Percentiles rank a stretch among this genome's conserved stretches.
Evolutionary conservation across 2,888 invertebrate genomes (phyloP).

Genomic region (Strigamia maritima): DNA sequence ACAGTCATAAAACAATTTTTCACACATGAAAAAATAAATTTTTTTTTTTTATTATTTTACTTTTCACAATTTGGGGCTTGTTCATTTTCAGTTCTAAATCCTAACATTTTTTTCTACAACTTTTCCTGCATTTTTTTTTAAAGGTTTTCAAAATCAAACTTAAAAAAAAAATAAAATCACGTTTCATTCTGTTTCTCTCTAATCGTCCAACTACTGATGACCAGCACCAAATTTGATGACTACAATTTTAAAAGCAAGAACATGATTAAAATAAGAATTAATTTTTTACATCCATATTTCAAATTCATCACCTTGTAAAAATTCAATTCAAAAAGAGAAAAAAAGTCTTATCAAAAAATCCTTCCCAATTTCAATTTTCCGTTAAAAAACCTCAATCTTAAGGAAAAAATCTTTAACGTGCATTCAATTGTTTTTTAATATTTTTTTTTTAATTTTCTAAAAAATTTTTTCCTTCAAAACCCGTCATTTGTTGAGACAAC

Average conservation of each 20-base stretch:
- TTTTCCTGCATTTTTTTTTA: background rate
- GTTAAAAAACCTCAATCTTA: background rate
- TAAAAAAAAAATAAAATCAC: background rate
- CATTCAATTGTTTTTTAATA: background rate
- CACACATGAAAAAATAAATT: background rate
- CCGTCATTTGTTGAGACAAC: background rate
- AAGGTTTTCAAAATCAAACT: background rate
- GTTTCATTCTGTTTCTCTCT: background rate
- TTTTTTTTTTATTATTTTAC: background rate
- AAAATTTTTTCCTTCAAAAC: background rate
- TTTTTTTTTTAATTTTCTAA: background rate
- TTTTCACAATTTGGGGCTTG: background rate
- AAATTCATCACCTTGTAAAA: background rate
- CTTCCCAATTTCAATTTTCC: background rate
- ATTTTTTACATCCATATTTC: background rate
- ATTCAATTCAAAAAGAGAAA: constrained; percentile 17
- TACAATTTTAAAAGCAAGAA: constrained; percentile 20
- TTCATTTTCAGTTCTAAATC: background rate
- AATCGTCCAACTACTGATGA: constrained; percentile 29
- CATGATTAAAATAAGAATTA: constrained; percentile 2
- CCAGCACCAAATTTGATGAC: constrained; percentile 34
- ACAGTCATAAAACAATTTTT: background rate
- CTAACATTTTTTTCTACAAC: background rate
- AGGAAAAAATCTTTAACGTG: background rate
- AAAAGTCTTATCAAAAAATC: background rate